Base-by-base conservation (phyloP, 2,113 vertebrate species). In the Ciconia stormi region DNA sequence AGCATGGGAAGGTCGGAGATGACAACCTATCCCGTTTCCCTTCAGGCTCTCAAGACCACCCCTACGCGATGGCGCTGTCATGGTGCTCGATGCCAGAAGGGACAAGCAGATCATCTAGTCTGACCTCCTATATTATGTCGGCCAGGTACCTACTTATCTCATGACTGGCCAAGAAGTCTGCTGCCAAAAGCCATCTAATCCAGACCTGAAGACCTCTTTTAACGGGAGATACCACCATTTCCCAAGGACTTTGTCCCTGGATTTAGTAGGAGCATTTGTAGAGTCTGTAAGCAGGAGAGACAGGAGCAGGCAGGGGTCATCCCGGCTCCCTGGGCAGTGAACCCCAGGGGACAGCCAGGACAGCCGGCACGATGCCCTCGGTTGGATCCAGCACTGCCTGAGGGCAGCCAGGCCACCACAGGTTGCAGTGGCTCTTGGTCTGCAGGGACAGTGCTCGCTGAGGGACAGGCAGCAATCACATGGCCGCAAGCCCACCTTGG, bases 31-130 rank as follows among this genome's bases (percentile, higher is more conserved):
- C 26, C 55, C 7, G 0, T 27, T 26, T 61, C 11, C 20, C n/a
- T 16, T 53, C 50, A 13, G 27, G 18, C 5, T 63, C 4, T 29
- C 30, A 20, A 12, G 20, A n/a, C 18, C 23, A 10, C 11, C 50
- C 17, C 63, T 14, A 7, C 0, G 0, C 1, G 0, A 14, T 38
- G 47, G 18, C 0, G 1, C 15, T 30, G 18, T 32, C 18, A 4
- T 11, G 80, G 44, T 32, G 20, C 19, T 17, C 13, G 38, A 18
- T 44, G 46, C 38, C 55, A 53, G 58, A 47, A 8, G 13, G 55
- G 27, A n/a, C 62, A 29, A 40, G 25, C 22, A 38, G 70, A 62
- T 32, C 53, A 9, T 26, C 36, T 4, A 18, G 4, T 15, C 89
- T 76, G 66, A 83, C 30, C 34, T 82, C 21, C 62, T 6, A 3